phyloP scores from a whole-genome alignment of 2,113 vertebrate species.

The Trogon melanurus region DNA sequence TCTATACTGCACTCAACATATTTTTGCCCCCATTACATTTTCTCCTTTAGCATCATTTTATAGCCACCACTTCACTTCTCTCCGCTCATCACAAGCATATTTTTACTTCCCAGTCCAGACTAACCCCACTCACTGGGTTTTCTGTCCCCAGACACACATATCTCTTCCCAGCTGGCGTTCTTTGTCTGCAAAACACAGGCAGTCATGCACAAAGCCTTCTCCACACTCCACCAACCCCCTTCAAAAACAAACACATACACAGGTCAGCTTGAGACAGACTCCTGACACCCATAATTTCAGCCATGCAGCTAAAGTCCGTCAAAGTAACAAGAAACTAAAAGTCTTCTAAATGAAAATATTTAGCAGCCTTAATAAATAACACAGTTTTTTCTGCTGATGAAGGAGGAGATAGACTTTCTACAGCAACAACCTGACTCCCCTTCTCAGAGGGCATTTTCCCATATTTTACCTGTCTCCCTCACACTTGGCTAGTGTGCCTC shows the following conservation, averaged over 20 bases:
- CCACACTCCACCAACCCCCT: rapidly evolving
- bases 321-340: neutral
- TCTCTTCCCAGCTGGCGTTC: neutral
- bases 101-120: neutral
- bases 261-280: neutral
- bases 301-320: neutral
- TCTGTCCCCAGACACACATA: rapidly evolving
- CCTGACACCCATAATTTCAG: neutral
- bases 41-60: neutral
- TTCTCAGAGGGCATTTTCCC: neutral
- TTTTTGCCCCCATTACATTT: neutral
- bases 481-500: neutral
- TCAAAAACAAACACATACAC: neutral
- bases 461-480: neutral
- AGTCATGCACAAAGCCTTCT: neutral
- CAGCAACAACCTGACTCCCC: neutral
- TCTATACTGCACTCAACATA: neutral
- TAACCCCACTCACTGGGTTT: neutral
- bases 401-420: neutral
- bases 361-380: neutral
- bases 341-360: neutral
- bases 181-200: neutral
- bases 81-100: neutral
- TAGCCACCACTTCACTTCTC: neutral
- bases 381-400: neutral